Evolutionary conservation across 2,113 vertebrate species (phyloP).

Genomic region (Leptocoma aspasia): DNA sequence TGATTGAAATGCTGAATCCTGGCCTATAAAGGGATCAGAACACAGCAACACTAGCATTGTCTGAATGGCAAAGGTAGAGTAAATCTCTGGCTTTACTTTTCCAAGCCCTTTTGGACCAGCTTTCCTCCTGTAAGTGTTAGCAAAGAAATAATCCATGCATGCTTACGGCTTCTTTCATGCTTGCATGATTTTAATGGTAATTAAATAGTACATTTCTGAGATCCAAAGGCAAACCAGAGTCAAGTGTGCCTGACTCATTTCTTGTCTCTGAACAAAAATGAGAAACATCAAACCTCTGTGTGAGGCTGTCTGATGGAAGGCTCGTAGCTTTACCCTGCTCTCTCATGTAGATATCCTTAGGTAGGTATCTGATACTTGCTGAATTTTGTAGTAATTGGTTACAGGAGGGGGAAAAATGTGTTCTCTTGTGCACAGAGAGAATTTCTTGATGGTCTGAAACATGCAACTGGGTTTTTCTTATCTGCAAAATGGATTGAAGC

Average conservation of each 20-base stretch:
- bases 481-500: neutral
- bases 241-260: neutral
- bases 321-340: neutral
- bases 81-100: neutral
- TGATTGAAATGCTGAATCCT: neutral
- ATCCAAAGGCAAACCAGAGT: neutral
- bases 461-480: neutral
- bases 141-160: neutral
- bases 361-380: neutral
- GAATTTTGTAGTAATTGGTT: neutral
- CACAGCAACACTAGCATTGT: neutral
- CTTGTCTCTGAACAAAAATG: neutral
- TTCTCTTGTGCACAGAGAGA: neutral
- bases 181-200: neutral
- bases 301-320: neutral
- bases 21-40: neutral
- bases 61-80: neutral
- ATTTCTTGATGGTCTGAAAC: neutral
- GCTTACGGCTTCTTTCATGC: neutral
- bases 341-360: neutral
- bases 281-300: neutral
- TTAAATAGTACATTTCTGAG: neutral
- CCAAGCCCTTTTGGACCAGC: neutral
- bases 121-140: neutral
- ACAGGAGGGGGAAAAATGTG: neutral